Conservation (phyloP, 2,888 invertebrate genomes). For the Heteromurus nitidus region DNA sequence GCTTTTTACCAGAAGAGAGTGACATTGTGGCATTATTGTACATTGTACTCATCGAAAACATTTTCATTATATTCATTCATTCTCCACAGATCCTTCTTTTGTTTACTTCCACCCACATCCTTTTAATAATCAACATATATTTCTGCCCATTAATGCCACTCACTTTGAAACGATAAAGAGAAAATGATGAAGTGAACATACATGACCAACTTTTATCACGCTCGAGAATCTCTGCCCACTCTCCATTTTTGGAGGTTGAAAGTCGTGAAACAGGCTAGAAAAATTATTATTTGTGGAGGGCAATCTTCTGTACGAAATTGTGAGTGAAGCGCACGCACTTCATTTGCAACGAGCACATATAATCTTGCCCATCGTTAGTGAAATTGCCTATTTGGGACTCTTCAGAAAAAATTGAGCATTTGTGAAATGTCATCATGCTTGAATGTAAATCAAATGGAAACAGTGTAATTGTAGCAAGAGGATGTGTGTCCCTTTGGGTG, state of each 20-base stretch:
- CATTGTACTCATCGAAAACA: too few species aligned
- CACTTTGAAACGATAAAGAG: slow-evolving; percentile 44
- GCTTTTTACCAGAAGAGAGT: too few species aligned
- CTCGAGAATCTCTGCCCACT: slow-evolving; percentile 20
- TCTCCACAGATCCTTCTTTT: background rate
- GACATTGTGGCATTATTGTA: too few species aligned
- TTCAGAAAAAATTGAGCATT: background rate
- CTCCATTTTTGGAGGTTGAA: slow-evolving; percentile 54
- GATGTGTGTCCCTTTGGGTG: background rate
- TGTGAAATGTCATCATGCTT: background rate
- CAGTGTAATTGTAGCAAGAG: background rate
- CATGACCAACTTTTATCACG: slow-evolving; percentile 22
- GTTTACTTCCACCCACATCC: slow-evolving; percentile 33
- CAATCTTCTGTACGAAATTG: slow-evolving; percentile 20
- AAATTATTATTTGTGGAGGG: slow-evolving; percentile 48
- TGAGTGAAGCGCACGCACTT: slow-evolving; percentile 31
- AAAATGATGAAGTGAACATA: slow-evolving; percentile 22
- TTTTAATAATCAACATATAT: slow-evolving; percentile 58
- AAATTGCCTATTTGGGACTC: background rate
- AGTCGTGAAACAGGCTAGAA: slow-evolving; percentile 42
- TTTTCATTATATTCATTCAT: background rate
- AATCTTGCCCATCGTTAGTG: background rate
- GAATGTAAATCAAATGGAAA: background rate
- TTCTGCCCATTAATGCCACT: slow-evolving; percentile 54
- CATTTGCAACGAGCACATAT: slow-evolving; percentile 31